Conservation (phyloP, 64 coral and sea anemone species). For the Actinia tenebrosa region DNA sequence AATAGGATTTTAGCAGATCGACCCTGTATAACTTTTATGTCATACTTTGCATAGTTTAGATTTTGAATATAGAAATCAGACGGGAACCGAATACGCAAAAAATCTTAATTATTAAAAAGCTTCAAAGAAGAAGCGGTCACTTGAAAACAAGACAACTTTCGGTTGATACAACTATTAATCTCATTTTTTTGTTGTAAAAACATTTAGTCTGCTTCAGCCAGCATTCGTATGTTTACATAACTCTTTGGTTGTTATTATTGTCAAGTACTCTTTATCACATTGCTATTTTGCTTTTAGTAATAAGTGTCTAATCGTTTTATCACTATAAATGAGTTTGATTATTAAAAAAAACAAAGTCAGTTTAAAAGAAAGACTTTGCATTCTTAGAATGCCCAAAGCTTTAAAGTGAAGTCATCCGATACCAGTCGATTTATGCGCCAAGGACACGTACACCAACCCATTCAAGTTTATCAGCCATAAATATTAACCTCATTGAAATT, state of each 20-base stretch:
- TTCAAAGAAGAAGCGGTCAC: background rate
- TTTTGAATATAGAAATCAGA: background rate
- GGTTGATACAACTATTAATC: too few species aligned
- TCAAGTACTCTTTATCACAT: background rate
- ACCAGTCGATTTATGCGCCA: background rate
- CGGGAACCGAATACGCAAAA: background rate
- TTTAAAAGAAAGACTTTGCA: background rate
- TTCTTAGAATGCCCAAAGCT: background rate
- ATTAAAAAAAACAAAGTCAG: background rate
- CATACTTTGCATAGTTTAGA: conserved; percentile 11
- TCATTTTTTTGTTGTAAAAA: background rate
- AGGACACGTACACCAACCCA: background rate
- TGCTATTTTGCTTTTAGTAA: background rate
- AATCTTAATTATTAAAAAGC: background rate
- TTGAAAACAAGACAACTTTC: background rate
- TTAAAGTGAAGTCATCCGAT: background rate
- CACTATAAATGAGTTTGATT: background rate
- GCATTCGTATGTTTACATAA: background rate
- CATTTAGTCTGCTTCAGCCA: background rate
- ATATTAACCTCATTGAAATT: background rate
- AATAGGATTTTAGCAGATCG: background rate
- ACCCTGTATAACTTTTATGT: background rate
- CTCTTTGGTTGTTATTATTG: background rate
- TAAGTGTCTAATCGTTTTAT: background rate
- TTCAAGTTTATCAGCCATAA: background rate